A percentile compares a stretch with the other conserved stretches of the same genome.
phyloP scores from a whole-genome alignment of 2,113 vertebrate species.

The Anhinga rufa region DNA sequence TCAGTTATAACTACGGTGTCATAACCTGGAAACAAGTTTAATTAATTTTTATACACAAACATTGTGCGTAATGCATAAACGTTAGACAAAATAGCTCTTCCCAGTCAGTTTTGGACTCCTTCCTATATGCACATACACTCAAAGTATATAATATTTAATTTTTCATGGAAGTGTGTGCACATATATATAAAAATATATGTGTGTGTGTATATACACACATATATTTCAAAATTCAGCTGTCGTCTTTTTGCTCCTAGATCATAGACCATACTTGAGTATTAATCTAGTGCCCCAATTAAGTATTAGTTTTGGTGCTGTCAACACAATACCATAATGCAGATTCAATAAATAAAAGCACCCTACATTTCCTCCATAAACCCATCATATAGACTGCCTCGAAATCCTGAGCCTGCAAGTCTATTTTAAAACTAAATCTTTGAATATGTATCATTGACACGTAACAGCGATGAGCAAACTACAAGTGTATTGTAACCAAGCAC shows the following conservation, averaged over 20 bases:
- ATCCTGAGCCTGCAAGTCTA: not conserved
- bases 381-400: not conserved
- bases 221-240: not conserved
- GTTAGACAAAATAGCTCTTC: not conserved
- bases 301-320: not conserved
- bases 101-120: not conserved
- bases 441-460: accelerated
- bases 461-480: not conserved
- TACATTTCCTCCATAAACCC: not conserved
- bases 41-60: not conserved
- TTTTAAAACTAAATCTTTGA: not conserved
- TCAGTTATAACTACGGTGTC: not conserved
- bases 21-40: not conserved
- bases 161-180: not conserved
- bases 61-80: not conserved
- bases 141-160: not conserved
- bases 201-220: accelerated
- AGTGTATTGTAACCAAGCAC: not conserved
- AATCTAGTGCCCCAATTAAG: not conserved
- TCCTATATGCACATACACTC: not conserved
- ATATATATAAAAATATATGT: too few species aligned
- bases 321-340: not conserved
- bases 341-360: not conserved
- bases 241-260: not conserved
- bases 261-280: not conserved